Evolutionary conservation across 2,888 invertebrate genomes (phyloP).

Genomic region (Microplitis deprimator): DNA sequence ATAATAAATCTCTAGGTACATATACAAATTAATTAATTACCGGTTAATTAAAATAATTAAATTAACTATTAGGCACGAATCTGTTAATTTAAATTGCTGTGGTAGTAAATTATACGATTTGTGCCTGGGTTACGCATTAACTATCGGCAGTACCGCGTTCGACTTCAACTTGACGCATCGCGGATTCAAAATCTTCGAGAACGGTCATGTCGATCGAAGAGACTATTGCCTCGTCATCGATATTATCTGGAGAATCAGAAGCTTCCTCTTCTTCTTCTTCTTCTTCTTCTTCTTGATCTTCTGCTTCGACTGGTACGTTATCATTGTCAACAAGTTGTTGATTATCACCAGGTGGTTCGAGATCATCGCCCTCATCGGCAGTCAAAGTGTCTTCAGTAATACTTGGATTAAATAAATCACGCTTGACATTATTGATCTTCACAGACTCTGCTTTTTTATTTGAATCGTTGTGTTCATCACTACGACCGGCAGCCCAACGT

Average conservation of each 20-base stretch:
- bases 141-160: conserved; percentile 58
- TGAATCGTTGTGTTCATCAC: conserved; percentile 25
- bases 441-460: conserved; percentile 26
- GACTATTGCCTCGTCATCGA: conserved; percentile 46
- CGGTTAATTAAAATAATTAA: neutral
- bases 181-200: conserved; percentile 60
- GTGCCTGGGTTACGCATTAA: conserved; percentile 7
- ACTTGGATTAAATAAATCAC: neutral
- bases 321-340: too few species aligned
- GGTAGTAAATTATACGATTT: neutral
- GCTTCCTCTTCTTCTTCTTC: conserved; percentile 47
- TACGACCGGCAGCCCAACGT: neutral
- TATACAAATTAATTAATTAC: neutral
- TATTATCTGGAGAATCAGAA: conserved; percentile 53
- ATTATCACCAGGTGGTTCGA: neutral
- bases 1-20: neutral
- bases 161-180: conserved; percentile 56
- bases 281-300: conserved; percentile 43
- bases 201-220: conserved; percentile 61
- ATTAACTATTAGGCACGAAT: neutral
- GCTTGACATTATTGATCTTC: too few species aligned
- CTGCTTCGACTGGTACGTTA: neutral
- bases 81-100: neutral
- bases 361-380: conserved; percentile 38
- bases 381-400: conserved; percentile 40